Evolutionary conservation across 2,888 invertebrate genomes (phyloP), one percentile per base, ranked within the genome.

Genomic region (Leucophora obtusa): DNA sequence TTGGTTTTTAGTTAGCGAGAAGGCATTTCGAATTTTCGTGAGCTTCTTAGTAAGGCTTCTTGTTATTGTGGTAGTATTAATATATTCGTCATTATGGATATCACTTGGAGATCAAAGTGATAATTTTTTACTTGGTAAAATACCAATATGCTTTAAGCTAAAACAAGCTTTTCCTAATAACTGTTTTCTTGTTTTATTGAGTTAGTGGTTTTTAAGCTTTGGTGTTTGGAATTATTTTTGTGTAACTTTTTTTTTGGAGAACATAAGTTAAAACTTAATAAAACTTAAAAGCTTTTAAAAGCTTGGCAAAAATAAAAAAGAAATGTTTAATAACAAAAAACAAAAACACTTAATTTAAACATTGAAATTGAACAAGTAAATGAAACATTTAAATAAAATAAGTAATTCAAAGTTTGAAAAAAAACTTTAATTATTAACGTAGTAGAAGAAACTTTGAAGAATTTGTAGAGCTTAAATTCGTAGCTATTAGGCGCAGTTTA

Each of bases 1-100:
- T 75, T 71, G 58, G 66, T 72, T 79, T 68, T 79, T 79, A 74
- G 68, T 74, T 28, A 71, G 66, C 75, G 75, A 75, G 62, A 71
- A 71, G 56, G 59, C 58, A 69, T 80, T 73, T 71, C 24, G 2
- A 65, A 77, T 66, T 63, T 72, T 69, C 69, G 72, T 56, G 35
- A 50, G 21, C 35, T 72, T 59, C 24, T 53, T 58, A 70, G 69
- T 77, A 77, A 77, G 77, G 76, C 73, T 79, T 69, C 66, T 68
- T 82, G 38, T 75, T 79, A 21, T 56, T 66, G 65, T 68, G 28
- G 58, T 85, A 85, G 85, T 87, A 87, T 89, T 89, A 87, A 88
- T 87, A 88, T 89, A 89, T 89, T 87, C 86, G 85, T 85, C 87
- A 86, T 84, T 85, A 84, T 84, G 86, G 87, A 89, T 89, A 89